A percentile compares a stretch with the other conserved stretches of the same genome.
phyloP scores from a whole-genome alignment of 2,113 vertebrate species.

The Phodopus roborovskii region DNA sequence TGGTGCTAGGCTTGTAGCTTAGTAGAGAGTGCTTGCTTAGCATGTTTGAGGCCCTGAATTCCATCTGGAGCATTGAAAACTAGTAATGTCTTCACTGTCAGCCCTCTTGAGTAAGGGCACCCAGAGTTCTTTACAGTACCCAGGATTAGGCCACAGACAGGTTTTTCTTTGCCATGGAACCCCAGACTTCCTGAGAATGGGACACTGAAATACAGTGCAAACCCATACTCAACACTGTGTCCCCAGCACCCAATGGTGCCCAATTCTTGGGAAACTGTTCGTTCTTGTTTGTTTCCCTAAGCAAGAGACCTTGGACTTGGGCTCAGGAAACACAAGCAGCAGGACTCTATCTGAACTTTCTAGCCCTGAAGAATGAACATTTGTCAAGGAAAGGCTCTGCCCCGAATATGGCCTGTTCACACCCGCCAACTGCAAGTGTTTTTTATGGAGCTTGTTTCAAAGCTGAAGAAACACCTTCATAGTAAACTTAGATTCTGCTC shows the following conservation, averaged over 20 bases:
- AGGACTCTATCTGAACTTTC: conserved; percentile 23
- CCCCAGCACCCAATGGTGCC: background rate
- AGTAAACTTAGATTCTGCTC: conserved; percentile 70
- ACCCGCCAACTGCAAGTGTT: conserved; percentile 64
- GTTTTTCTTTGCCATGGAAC: conserved; percentile 27
- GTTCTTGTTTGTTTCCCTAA: background rate
- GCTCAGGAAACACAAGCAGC: background rate
- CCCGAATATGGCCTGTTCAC: background rate
- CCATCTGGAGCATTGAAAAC: background rate
- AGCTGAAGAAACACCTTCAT: conserved; percentile 67
- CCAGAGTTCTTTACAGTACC: background rate
- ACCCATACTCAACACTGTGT: background rate
- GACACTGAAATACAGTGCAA: background rate
- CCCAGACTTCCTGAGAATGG: background rate
- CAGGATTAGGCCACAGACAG: background rate
- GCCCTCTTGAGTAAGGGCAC: conserved; percentile 12
- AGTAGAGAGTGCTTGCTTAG: background rate
- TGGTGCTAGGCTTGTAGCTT: background rate
- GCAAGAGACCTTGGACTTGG: background rate
- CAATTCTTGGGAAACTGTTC: background rate
- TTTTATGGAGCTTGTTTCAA: conserved; percentile 62
- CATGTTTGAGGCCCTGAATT: background rate
- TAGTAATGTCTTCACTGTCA: conserved; percentile 40
- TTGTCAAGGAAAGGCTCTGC: conserved; percentile 20
- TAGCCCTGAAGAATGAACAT: conserved; percentile 7